These are phyloP conservation scores for Lepidocyrtoides sp. DNA, from an alignment of 2,888 invertebrate species.

Conservation along the genomic window DNA sequence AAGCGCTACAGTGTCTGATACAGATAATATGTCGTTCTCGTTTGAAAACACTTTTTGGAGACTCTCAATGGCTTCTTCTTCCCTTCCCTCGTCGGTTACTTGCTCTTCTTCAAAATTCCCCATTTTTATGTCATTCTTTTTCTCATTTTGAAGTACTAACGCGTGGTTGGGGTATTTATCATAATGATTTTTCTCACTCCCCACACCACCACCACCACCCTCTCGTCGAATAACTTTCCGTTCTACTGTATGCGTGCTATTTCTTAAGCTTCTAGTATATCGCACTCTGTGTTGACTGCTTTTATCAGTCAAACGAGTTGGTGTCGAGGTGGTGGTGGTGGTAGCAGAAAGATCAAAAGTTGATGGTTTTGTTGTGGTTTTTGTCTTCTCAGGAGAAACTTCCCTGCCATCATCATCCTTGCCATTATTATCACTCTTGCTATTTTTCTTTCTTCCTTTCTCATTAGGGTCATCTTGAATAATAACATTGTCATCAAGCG, in stretches of 20 bases:
- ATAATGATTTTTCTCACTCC: conserved; percentile 43
- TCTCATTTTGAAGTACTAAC: conserved; percentile 18
- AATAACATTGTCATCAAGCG: conserved; percentile 31
- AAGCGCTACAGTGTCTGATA: conserved; percentile 59
- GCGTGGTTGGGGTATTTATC: conserved; percentile 60
- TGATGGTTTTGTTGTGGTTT: conserved; percentile 48
- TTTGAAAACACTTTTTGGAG: conserved; percentile 66
- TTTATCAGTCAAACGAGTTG: conserved; percentile 35
- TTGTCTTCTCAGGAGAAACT: conserved; percentile 43
- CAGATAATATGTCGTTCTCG: conserved; percentile 58
- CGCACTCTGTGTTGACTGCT: conserved; percentile 1
- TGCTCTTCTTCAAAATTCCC: conserved; percentile 1
- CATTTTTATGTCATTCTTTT: conserved; percentile 36
- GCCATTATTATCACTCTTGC: conserved; percentile 35
- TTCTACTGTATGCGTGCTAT: background rate
- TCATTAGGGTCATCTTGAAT: conserved; percentile 70
- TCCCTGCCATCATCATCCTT: conserved; percentile 47
- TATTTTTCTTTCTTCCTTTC: background rate
- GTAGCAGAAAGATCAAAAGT: conserved; percentile 62
- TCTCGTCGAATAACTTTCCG: background rate
- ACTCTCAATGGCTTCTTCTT: conserved; percentile 69
- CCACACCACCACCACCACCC: background rate
- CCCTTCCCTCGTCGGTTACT: background rate
- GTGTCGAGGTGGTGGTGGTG: conserved; percentile 5
- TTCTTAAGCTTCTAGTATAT: conserved; percentile 51